Percentiles rank a stretch among this genome's conserved stretches.
Conservation (phyloP, 2,888 invertebrate species). For the Ormyrus pomaceus region DNA sequence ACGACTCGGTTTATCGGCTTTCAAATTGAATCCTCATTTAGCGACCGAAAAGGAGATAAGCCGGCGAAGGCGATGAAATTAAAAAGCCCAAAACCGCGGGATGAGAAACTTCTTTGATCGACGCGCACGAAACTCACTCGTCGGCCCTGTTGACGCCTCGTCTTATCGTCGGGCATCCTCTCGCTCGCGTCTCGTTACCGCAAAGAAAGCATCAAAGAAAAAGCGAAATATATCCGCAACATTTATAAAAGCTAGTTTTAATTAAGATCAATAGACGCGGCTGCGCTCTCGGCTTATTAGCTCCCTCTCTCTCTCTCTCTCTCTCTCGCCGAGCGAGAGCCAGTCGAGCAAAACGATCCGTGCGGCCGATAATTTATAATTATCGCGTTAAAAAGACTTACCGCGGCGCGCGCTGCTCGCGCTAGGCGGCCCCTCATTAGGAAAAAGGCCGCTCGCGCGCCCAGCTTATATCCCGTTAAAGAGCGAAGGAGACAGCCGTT, state of each 20-base stretch:
- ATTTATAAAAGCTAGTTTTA: slow-evolving; percentile 53
- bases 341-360: slow-evolving; percentile 57
- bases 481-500: slow-evolving; percentile 5
- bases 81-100: background rate
- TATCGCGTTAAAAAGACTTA: slow-evolving; percentile 56
- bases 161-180: slow-evolving; percentile 11
- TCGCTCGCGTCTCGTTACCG: background rate
- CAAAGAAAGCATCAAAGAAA: slow-evolving; percentile 2
- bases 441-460: slow-evolving; percentile 22
- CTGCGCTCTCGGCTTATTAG: slow-evolving; percentile 21
- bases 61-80: background rate
- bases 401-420: slow-evolving; percentile 23
- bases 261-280: slow-evolving; percentile 53
- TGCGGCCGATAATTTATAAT: slow-evolving; percentile 60
- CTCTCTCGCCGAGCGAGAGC: slow-evolving; percentile 29
- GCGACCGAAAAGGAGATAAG: background rate
- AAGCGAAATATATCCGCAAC: slow-evolving; percentile 4
- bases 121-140: slow-evolving; percentile 2
- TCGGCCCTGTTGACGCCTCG: slow-evolving; percentile 16
- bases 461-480: background rate
- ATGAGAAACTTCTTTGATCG: background rate
- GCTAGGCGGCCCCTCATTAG: slow-evolving; percentile 48
- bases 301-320: background rate
- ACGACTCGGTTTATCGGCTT: too few relatives aligned
- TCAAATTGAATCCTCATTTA: background rate